phyloP scores from a whole-genome alignment of 2,888 invertebrate genomes.

The Xylophagus ater region DNA sequence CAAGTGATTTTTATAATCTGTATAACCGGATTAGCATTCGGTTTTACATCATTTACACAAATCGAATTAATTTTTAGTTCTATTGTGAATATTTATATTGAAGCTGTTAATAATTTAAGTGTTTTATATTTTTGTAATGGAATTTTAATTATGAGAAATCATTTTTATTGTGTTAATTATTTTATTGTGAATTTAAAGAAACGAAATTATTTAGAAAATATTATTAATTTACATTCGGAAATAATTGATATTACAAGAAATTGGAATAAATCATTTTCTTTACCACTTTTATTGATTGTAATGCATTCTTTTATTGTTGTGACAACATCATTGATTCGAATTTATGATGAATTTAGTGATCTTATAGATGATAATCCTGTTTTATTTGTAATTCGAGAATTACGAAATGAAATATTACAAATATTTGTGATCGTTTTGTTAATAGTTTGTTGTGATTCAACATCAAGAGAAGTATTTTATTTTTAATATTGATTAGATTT shows the following conservation, averaged over 20 bases:
- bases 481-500: too few species aligned
- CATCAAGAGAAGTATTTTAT: background rate
- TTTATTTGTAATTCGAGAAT: background rate
- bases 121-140: constrained; percentile 9
- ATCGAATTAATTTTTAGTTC: background rate
- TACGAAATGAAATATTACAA: constrained; percentile 8
- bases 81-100: constrained; percentile 3
- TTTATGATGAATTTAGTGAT: constrained; percentile 1
- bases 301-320: constrained; percentile 4
- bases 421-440: background rate
- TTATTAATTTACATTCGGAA: background rate
- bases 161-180: background rate
- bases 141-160: constrained; percentile 2
- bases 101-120: constrained; percentile 1
- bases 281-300: constrained; percentile 3
- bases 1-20: constrained; percentile 2
- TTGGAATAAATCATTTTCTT: constrained; percentile 3
- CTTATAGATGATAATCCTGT: background rate
- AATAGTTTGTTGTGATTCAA: background rate
- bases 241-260: constrained; percentile 1
- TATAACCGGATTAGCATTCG: background rate
- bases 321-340: constrained; percentile 3
- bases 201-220: background rate
- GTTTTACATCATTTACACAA: background rate
- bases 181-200: background rate